phyloP scores from a whole-genome alignment of 2,888 invertebrate species.

The Auanema sp. region DNA sequence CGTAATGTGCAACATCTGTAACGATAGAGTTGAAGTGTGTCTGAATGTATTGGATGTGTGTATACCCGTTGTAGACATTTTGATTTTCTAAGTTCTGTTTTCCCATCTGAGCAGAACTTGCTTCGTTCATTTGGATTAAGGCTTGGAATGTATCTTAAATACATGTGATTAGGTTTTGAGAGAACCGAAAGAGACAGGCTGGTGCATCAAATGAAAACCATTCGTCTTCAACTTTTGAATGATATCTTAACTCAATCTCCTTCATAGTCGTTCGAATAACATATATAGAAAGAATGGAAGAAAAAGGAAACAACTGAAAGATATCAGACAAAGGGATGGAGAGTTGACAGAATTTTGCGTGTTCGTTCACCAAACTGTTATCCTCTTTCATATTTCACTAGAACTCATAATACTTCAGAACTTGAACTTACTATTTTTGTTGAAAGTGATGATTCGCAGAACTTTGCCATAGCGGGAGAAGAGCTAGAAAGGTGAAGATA shows the following conservation, averaged over 20 bases:
- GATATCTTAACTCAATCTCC: neutral
- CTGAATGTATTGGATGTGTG: neutral
- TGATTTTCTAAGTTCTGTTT: slow-evolving; percentile 96
- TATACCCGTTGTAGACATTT: slow-evolving; percentile 79
- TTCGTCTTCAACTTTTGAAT: neutral
- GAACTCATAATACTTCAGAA: neutral
- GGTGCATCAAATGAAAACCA: neutral
- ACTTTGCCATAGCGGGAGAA: slow-evolving; percentile 98
- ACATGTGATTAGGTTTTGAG: slow-evolving; percentile 10
- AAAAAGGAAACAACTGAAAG: slow-evolving; percentile 6
- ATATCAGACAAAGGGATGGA: slow-evolving; percentile 9
- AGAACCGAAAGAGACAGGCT: neutral
- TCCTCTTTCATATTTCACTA: too few species aligned
- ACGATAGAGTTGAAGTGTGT: slow-evolving; percentile 74
- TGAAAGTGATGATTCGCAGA: slow-evolving; percentile 98
- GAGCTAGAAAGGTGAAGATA: slow-evolving; percentile 71
- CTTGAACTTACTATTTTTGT: slow-evolving; percentile 92
- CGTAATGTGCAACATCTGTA: slow-evolving; percentile 92
- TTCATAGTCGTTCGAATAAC: neutral
- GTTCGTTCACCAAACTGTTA: too few species aligned
- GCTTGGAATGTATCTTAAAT: slow-evolving; percentile 91
- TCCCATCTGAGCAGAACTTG: slow-evolving; percentile 92
- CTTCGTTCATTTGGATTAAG: slow-evolving; percentile 96
- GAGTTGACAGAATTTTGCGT: neutral
- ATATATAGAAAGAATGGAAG: neutral